Conservation (phyloP, 2,113 vertebrate genomes). For the Isurus oxyrinchus region DNA sequence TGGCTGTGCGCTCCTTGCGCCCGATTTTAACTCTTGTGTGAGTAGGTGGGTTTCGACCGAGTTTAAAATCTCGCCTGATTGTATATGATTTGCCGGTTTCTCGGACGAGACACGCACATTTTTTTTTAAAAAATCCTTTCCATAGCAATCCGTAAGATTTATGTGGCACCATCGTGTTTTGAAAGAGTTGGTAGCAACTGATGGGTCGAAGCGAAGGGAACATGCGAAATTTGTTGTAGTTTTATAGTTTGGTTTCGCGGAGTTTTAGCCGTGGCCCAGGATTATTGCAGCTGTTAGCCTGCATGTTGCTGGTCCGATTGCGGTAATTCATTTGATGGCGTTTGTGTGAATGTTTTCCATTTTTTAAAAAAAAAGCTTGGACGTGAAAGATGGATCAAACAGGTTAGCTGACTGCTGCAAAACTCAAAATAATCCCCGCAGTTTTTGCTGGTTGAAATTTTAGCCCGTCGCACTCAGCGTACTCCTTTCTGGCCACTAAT, state of each 20-base stretch:
- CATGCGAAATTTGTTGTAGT: background rate
- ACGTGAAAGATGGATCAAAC: background rate
- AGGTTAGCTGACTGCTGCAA: background rate
- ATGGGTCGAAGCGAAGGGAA: background rate
- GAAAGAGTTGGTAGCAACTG: background rate
- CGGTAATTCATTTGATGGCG: background rate
- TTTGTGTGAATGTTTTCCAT: background rate
- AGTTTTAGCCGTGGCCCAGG: background rate
- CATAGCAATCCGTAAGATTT: background rate
- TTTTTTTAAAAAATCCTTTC: background rate
- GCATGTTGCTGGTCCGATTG: background rate
- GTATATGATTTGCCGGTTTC: background rate
- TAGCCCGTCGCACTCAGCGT: background rate
- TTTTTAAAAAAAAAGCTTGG: background rate
- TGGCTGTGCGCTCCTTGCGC: too few species aligned
- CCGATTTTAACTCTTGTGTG: too few species aligned
- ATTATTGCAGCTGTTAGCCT: background rate
- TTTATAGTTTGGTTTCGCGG: background rate
- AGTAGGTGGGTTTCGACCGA: background rate
- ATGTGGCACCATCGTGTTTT: background rate
- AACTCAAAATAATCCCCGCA: background rate
- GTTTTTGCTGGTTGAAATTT: background rate
- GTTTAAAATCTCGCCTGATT: background rate
- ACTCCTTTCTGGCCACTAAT: background rate
- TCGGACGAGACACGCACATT: background rate